Evolutionary conservation across 2,113 vertebrate species (phyloP), one percentile per base, ranked within the genome.

Genomic region (Halcyon malimbica): DNA sequence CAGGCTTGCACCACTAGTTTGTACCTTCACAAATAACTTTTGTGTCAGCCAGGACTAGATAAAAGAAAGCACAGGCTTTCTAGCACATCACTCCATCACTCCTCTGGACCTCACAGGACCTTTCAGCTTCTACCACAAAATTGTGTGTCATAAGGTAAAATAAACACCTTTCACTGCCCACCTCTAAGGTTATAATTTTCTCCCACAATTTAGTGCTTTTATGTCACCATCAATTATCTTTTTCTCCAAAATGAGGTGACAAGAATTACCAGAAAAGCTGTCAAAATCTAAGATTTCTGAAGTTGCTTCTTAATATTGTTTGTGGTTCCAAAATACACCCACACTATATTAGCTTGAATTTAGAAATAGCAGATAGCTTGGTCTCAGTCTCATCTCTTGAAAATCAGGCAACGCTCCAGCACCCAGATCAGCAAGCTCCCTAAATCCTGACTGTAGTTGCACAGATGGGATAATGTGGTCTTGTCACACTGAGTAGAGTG

Each of bases 391-490:
- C 19, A 37, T 46, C 25, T 46, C 41, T 62, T 69, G 11, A 3
- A 80, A 86, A 65, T 37, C 21, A 69, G 46, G 18, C 26, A 90
- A 50, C 5, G 5, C 39, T 79, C 23, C 41, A 67, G 21, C 44
- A 74, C 8, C 44, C 33, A 92, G 56, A 76, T 8, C 16, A 83
- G 28, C 8, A 39, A 60, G 26, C 8, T 77, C 13, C 29, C 26
- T 77, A 74, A 76, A 74, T 37, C 64, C 16, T 87, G 33, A 68
- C 23, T 11, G 3, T 5, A 33, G 35, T 14, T 48, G 14, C 37
- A 56, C 14, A 89, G 46, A 8, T 42, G 53, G 44, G 15, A 57
- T 70, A 63, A 46, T 0, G 0, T 19, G 13, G 7, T 16, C 2
- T 1, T 67, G 31, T 39, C 1, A 1, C 24, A 11, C 25, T 26